phyloP scores from a whole-genome alignment of 2,797 vertebrate genomes.

The Myotis findleyi region DNA sequence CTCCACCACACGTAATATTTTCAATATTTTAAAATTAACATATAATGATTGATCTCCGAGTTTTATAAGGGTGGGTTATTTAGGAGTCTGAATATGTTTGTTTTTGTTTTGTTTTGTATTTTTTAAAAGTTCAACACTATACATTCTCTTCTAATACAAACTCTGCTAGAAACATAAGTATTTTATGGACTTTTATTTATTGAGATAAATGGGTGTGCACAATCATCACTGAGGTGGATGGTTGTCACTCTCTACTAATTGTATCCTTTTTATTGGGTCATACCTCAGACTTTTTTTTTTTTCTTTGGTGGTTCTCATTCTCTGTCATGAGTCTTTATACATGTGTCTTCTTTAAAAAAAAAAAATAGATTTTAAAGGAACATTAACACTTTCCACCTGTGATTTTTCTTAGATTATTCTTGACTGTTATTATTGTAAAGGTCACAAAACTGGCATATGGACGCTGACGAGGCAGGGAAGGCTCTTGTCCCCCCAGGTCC shows the following conservation, averaged over 20 bases:
- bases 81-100: background rate
- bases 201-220: background rate
- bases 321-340: background rate
- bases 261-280: background rate
- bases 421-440: background rate
- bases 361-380: background rate
- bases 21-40: background rate
- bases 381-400: background rate
- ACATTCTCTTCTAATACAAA: background rate
- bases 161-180: background rate
- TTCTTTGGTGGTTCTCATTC: background rate
- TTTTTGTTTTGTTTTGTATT: background rate
- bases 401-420: background rate
- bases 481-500: too few species aligned
- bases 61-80: background rate
- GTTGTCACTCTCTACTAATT: background rate
- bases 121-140: background rate
- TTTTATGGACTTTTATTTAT: conserved; percentile 44
- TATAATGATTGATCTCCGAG: background rate
- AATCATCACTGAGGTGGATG: background rate
- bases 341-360: background rate
- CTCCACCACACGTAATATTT: background rate
- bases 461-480: background rate
- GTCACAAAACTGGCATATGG: background rate
- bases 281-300: background rate